Evolutionary conservation across 2,113 vertebrate genomes (phyloP).

Genomic region (Danionella cerebrum): DNA sequence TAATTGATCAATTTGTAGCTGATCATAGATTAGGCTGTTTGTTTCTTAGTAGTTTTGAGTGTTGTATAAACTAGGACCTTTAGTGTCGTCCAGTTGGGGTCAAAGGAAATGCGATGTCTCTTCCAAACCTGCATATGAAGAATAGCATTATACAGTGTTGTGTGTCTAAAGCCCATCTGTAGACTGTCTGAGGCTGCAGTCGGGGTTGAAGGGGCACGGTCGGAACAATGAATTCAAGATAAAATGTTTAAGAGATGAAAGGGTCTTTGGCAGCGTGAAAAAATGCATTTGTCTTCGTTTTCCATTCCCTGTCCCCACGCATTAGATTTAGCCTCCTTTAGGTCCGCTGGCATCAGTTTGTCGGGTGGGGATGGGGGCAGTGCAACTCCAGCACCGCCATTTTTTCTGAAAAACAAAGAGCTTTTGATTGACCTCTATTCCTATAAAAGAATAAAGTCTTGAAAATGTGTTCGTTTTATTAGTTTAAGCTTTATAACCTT

Average conservation of each 20-base stretch:
- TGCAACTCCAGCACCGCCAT: neutral
- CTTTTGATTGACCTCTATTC: too few species aligned
- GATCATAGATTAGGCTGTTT: too few species aligned
- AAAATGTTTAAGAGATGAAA: slow-evolving; percentile 35
- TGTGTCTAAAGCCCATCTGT: slow-evolving; percentile 33
- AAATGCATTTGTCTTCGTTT: slow-evolving; percentile 17
- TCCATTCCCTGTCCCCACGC: slow-evolving; percentile 11
- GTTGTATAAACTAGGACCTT: neutral
- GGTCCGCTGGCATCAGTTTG: slow-evolving; percentile 19
- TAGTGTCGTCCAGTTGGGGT: neutral
- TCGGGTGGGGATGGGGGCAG: neutral
- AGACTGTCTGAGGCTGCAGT: slow-evolving; percentile 10
- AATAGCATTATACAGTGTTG: slow-evolving; percentile 25
- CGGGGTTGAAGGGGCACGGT: slow-evolving; percentile 4
- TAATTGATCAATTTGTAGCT: too few species aligned
- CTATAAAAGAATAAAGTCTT: too few species aligned
- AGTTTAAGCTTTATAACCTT: too few species aligned
- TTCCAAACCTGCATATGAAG: slow-evolving; percentile 5
- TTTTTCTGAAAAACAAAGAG: too few species aligned
- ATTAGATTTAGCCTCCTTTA: slow-evolving; percentile 12
- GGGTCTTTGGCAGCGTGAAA: slow-evolving; percentile 17
- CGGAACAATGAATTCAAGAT: slow-evolving; percentile 30
- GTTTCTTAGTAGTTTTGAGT: too few species aligned
- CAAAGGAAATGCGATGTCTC: slow-evolving; percentile 25
- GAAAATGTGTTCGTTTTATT: too few species aligned